phyloP scores from a whole-genome alignment of 1,140 invertebrate species.

The Drosophila pallidifrons region DNA sequence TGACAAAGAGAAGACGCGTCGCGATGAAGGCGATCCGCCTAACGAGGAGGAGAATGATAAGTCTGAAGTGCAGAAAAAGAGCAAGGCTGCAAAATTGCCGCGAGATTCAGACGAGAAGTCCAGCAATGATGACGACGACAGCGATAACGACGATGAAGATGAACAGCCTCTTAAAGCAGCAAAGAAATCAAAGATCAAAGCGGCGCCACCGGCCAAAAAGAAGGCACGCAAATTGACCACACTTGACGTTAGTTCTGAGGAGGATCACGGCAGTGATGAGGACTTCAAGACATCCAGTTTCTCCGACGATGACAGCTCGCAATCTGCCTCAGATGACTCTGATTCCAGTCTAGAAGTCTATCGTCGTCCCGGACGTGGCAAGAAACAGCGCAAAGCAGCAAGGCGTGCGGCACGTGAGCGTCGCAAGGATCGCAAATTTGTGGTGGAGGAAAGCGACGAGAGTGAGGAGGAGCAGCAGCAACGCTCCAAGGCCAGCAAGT shows the following conservation, averaged over 20 bases:
- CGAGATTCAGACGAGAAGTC: slow-evolving; percentile 9
- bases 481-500: slow-evolving; percentile 55
- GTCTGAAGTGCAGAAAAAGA: slow-evolving; percentile 80
- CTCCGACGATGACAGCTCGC: slow-evolving; percentile 73
- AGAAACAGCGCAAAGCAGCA: slow-evolving; percentile 70
- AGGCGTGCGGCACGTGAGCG: slow-evolving; percentile 72
- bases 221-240: slow-evolving; percentile 92
- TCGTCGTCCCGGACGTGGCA: slow-evolving; percentile 63
- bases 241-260: slow-evolving; percentile 92
- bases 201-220: slow-evolving; percentile 85
- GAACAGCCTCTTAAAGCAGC: slow-evolving; percentile 51
- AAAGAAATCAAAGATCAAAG: slow-evolving; percentile 65
- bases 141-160: slow-evolving; percentile 51
- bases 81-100: background rate
- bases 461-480: slow-evolving; percentile 63
- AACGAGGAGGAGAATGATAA: slow-evolving; percentile 86
- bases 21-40: slow-evolving; percentile 73
- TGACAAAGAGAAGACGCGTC: slow-evolving; percentile 88
- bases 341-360: slow-evolving; percentile 80
- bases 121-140: slow-evolving; percentile 34
- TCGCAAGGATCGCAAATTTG: slow-evolving; percentile 78
- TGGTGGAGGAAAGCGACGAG: slow-evolving; percentile 80
- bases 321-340: slow-evolving; percentile 71
- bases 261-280: slow-evolving; percentile 93
- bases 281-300: slow-evolving; percentile 90